Evolutionary conservation across 2,797 vertebrate species (phyloP).

Genomic region (Orientallactaga sibirica): DNA sequence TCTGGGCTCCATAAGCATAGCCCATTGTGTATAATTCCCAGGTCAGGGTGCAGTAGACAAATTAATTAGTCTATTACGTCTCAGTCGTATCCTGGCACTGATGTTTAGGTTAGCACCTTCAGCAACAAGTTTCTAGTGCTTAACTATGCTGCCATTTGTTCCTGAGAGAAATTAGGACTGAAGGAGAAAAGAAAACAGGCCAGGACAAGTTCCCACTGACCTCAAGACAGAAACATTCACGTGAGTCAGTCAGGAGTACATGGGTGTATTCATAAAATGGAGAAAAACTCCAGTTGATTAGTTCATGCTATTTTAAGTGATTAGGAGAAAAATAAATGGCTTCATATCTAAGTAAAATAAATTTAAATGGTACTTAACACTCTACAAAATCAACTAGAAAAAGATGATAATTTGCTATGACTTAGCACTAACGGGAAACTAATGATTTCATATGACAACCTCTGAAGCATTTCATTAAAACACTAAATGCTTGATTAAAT

Average conservation of each 20-base stretch:
- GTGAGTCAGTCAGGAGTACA: constrained; percentile 58
- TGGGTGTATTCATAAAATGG: constrained; percentile 40
- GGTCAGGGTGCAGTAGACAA: constrained; percentile 79
- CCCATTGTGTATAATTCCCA: constrained; percentile 76
- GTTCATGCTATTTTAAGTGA: constrained; percentile 76
- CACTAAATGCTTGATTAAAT: constrained; percentile 60
- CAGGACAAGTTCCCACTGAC: constrained; percentile 77
- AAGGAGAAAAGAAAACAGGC: constrained; percentile 70
- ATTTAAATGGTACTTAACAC: constrained; percentile 78
- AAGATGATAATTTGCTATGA: constrained; percentile 79
- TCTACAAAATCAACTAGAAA: constrained; percentile 73
- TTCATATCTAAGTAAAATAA: constrained; percentile 66
- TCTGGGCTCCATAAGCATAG: constrained; percentile 57
- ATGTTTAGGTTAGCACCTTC: constrained; percentile 84
- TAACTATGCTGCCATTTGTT: constrained; percentile 81
- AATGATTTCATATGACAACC: constrained; percentile 65
- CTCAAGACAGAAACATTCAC: constrained; percentile 76
- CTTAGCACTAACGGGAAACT: constrained; percentile 76
- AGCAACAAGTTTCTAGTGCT: constrained; percentile 74
- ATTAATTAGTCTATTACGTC: constrained; percentile 85
- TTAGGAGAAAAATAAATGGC: constrained; percentile 75
- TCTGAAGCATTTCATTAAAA: constrained; percentile 47
- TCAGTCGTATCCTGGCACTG: constrained; percentile 80
- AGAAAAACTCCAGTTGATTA: constrained; percentile 76
- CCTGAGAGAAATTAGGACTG: constrained; percentile 79